A percentile compares a stretch with the other conserved stretches of the same genome.
These are phyloP conservation scores for Drosophila ohnishii DNA, from an alignment of 1,140 invertebrate species.

Conservation along the genomic window DNA sequence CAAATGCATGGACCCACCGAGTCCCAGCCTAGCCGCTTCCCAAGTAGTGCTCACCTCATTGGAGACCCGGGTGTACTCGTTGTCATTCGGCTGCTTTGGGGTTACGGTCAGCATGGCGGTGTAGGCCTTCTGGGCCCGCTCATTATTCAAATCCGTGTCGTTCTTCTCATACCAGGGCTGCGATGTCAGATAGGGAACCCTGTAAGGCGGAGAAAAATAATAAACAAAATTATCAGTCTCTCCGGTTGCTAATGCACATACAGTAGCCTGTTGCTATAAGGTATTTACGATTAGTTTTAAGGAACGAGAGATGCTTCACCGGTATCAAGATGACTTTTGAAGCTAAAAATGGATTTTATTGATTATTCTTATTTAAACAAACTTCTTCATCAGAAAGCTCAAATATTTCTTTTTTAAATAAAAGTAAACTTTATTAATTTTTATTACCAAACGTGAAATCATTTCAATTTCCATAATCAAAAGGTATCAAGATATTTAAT, in stretches of 20 bases:
- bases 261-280: not conserved
- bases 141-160: slow-evolving; percentile 92
- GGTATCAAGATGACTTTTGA: not conserved
- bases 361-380: not conserved
- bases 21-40: not conserved
- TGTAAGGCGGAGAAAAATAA: slow-evolving; percentile 37
- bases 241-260: not conserved
- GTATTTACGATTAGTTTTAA: not conserved
- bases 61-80: slow-evolving; percentile 91
- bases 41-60: slow-evolving; percentile 85
- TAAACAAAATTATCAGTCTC: slow-evolving; percentile 2
- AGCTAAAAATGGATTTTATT: not conserved
- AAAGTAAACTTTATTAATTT: not conserved
- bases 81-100: slow-evolving; percentile 89
- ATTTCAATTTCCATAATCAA: not conserved
- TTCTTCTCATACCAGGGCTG: slow-evolving; percentile 93
- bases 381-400: not conserved
- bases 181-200: slow-evolving; percentile 72
- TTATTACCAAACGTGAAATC: not conserved
- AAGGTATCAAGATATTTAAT: not conserved
- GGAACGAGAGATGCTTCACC: not conserved
- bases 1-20: slow-evolving; percentile 36
- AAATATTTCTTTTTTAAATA: not conserved
- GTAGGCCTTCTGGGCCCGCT: slow-evolving; percentile 93
- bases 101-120: slow-evolving; percentile 96